Percentiles rank a stretch among this genome's conserved stretches.
These are phyloP conservation scores for Chirona hameri DNA, from an alignment of 2,888 invertebrate genomes.

Conservation along the genomic window DNA sequence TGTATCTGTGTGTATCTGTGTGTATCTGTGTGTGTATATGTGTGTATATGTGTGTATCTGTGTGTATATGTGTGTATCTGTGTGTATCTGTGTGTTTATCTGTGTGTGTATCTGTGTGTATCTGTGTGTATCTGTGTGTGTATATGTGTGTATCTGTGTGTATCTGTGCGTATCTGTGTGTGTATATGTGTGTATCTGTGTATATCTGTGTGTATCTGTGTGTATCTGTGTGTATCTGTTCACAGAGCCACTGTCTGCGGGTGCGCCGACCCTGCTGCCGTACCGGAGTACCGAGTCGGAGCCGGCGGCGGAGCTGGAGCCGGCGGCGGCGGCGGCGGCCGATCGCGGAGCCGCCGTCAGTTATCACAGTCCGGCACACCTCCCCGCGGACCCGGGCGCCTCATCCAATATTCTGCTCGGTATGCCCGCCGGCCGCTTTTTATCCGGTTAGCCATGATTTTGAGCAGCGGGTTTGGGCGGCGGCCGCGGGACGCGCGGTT, in stretches of 20 bases:
- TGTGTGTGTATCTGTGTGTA: no score
- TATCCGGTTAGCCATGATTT: neutral
- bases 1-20: no score
- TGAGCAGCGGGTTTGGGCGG: neutral
- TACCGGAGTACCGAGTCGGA: neutral
- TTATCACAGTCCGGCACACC: neutral
- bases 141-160: no score
- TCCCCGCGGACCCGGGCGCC: neutral
- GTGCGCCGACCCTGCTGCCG: neutral
- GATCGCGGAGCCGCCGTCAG: neutral
- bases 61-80: no score
- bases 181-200: no score
- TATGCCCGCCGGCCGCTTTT: neutral
- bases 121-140: no score
- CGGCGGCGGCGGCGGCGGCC: neutral
- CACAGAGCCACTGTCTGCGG: neutral
- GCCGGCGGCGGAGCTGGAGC: neutral
- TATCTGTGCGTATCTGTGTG: no score
- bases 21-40: no score
- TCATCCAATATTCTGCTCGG: neutral
- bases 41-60: no score
- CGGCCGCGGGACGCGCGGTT: no score
- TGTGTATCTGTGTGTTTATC: no score
- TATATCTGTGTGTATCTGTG: no score
- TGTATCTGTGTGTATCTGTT: neutral